Conservation (phyloP, 2,113 vertebrate genomes). For the Campylomormyrus numenius region DNA sequence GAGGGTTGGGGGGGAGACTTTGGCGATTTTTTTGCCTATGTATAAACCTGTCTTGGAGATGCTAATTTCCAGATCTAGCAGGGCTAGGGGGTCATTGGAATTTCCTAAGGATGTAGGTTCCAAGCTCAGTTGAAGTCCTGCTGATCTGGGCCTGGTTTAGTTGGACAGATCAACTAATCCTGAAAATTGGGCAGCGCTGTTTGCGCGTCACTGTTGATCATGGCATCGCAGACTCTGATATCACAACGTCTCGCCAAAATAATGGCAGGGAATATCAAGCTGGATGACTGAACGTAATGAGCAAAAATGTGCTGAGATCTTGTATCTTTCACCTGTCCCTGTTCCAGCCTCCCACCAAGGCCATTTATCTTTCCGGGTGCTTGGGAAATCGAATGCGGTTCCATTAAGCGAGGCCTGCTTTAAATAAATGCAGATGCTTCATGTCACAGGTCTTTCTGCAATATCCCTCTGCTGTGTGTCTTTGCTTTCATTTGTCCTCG, state of each 20-base stretch:
- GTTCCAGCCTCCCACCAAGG: background rate
- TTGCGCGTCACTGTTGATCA: background rate
- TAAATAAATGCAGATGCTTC: constrained; percentile 7
- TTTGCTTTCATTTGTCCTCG: background rate
- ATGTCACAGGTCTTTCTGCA: background rate
- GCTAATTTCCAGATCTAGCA: background rate
- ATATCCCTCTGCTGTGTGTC: background rate
- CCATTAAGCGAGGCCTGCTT: background rate
- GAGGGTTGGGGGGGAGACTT: background rate
- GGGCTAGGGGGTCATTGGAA: background rate
- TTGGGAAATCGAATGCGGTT: background rate
- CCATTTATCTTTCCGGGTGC: constrained; percentile 2
- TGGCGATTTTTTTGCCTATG: background rate
- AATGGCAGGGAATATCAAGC: background rate
- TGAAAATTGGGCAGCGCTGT: background rate
- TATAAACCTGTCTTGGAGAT: background rate
- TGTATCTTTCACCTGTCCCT: background rate
- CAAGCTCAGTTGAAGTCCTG: background rate
- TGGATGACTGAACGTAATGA: background rate
- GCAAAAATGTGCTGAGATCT: background rate
- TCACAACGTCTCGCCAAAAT: background rate
- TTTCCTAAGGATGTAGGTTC: background rate
- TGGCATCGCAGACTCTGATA: background rate
- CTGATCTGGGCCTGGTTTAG: background rate
- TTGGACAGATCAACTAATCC: background rate